Evolutionary conservation across 2,888 invertebrate species (phyloP), one percentile per base, ranked within the genome.

Genomic region (Agrochola litura): DNA sequence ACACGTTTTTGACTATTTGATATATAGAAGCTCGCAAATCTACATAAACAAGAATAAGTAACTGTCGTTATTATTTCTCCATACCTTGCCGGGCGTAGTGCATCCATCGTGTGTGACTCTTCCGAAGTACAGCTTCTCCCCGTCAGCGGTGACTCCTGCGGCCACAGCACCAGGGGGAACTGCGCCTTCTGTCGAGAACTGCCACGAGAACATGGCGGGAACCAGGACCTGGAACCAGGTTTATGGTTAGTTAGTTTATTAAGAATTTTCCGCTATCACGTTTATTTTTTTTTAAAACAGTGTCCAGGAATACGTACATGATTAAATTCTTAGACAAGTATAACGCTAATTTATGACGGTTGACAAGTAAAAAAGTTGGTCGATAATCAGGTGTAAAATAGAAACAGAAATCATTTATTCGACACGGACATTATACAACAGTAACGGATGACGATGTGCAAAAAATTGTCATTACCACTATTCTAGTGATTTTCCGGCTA

Each of bases 61-160:
- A 52, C 52, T 52, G 8, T 52, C 22, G 19, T 52, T 22, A 22
- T 52, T 22, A 52, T 52, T 22, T 19, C 14, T 46, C 9, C 56
- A 80, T 91, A 98, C 97, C 97, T 98, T 98, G 91, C 98, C 98
- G 79, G 98, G 96, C 19, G 98, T 98, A 80, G 97, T 97, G 88
- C 97, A 97, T 19, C 98, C 98, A 84, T 97, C 97, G 84, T 97
- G 97, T 56, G 97, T 96, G 73, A 97, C 97, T 81, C 98, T 97
- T 14, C 98, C 98, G 82, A 97, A 97, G 95, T 97, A 98, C 58
- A 98, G 95, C 54, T 97, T 96, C 93, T 98, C 98, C 16, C 98
- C 98, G 82, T 97, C 97, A 66, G 95, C 92, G 0, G 97, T 98
- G 81, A 96, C 94, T 30, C 98, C 98, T 0, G 97, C 97, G 66